Evolutionary conservation across 2,113 vertebrate genomes (phyloP).

Genomic region (Cochlearius cochlearius): DNA sequence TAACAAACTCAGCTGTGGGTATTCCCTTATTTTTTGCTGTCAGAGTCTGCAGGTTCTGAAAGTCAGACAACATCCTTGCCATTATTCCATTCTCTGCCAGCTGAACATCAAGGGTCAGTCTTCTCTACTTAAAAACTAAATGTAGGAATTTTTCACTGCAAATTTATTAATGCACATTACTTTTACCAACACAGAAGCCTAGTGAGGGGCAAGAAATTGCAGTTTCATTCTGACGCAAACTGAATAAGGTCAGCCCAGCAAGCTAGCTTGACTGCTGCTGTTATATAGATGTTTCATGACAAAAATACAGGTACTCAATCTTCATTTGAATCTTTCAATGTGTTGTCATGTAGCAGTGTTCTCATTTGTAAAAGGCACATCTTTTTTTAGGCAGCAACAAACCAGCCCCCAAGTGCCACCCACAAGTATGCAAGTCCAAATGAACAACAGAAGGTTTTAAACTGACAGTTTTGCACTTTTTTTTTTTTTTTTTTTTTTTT

Average conservation of each 20-base stretch:
- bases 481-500: neutral
- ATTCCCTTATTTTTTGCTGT: neutral
- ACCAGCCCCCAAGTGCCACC: neutral
- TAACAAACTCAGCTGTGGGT: neutral
- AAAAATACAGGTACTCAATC: neutral
- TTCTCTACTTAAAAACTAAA: neutral
- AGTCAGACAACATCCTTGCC: neutral
- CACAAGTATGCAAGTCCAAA: neutral
- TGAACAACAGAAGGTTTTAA: constrained; percentile 12
- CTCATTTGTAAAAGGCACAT: neutral
- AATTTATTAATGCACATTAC: neutral
- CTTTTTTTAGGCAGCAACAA: neutral
- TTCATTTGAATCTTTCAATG: neutral
- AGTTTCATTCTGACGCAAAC: neutral
- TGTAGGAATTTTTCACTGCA: neutral
- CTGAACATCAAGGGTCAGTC: neutral
- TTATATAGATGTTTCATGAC: neutral
- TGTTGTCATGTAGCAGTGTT: neutral
- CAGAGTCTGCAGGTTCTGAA: neutral
- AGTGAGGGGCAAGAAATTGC: neutral
- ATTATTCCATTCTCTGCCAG: neutral
- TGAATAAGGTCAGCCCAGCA: neutral
- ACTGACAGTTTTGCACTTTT: neutral
- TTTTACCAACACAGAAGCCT: neutral
- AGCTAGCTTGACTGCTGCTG: neutral